phyloP scores from a whole-genome alignment of 2,113 vertebrate genomes.

The Calidris pygmaea region DNA sequence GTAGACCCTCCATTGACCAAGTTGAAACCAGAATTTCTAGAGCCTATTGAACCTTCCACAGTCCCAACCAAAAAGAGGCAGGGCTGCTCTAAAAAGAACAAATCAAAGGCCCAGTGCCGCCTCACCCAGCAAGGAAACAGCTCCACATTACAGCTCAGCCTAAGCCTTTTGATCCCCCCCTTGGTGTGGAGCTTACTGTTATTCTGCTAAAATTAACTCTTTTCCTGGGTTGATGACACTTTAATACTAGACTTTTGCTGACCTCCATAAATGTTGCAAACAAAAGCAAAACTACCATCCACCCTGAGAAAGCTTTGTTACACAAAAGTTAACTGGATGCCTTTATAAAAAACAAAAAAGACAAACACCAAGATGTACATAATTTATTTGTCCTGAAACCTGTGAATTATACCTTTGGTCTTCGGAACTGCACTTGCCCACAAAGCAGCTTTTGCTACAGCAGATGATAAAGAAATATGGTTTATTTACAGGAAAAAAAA shows the following conservation, averaged over 20 bases:
- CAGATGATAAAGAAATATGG: conserved; percentile 49
- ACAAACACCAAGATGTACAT: conserved; percentile 60
- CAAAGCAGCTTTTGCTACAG: conserved; percentile 51
- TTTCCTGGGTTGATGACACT: conserved; percentile 53
- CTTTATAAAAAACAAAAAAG: conserved; percentile 53
- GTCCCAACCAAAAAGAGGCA: conserved; percentile 91
- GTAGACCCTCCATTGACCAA: conserved; percentile 86
- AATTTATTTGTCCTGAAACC: conserved; percentile 71
- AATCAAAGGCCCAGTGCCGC: conserved; percentile 91
- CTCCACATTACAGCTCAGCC: conserved; percentile 51
- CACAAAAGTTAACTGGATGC: conserved; percentile 70
- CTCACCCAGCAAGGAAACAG: conserved; percentile 73
- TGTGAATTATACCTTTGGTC: conserved; percentile 69
- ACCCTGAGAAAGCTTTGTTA: conserved; percentile 59
- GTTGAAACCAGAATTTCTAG: conserved; percentile 83
- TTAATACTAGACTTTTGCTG: conserved; percentile 59
- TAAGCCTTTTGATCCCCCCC: conserved; percentile 60
- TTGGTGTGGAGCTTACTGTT: conserved; percentile 68
- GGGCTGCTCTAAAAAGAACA: conserved; percentile 93
- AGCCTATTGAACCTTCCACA: conserved; percentile 87
- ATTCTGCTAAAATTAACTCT: conserved; percentile 57
- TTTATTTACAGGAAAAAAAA: conserved; percentile 30
- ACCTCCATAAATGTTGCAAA: conserved; percentile 55
- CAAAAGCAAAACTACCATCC: conserved; percentile 40
- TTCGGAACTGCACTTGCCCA: conserved; percentile 54